Evolutionary conservation across 1,140 invertebrate genomes (phyloP), one percentile per base, ranked within the genome.

Genomic region (Meloidogyne floridensis): DNA sequence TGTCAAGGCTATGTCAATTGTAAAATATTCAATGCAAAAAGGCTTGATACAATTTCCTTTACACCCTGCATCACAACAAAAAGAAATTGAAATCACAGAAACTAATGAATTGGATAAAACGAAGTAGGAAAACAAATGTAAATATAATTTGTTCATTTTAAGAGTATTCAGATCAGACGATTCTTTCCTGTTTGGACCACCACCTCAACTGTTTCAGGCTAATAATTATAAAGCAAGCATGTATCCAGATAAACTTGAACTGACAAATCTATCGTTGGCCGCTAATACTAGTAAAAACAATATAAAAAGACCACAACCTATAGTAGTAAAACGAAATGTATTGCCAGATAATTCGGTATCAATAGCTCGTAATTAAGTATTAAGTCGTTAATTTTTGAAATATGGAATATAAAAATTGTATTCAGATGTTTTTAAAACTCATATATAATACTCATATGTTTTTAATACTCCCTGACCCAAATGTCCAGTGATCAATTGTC

Each of bases 151-250:
- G 20, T 20, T 20, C 20, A 20, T 54, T 11, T 42, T 51, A 42
- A 20, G 11, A 42, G 5, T 20, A 42, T 10, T 8, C 18, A 65
- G 5, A n/a, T 0, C 20, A 72, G 20, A 79, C 10, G 47, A 69
- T 20, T 53, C 77, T 47, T 79, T 79, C n/a, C 7, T 79, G 20
- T 79, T 79, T 18, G 77, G 77, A 10, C 77, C 77, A 9, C 77
- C 77, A 20, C 77, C 77, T 51, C 18, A 42, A n/a, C 65, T 43
- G n/a, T n/a, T 65, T 65, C 59, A 65, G 5, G 5, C 15, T 15
- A 65, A n/a, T 65, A 7, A 15, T 65, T 65, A 65, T n/a, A 13
- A 65, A n/a, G 1, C 59, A 15, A 65, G n/a, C 2, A 4, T 11
- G 11, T 11, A 59, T 59, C 2, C 10, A 65, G n/a, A 15, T 65